A percentile compares a stretch with the other conserved stretches of the same genome.
phyloP scores from a whole-genome alignment of 2,797 vertebrate genomes.

The Arremon brunneinucha region DNA sequence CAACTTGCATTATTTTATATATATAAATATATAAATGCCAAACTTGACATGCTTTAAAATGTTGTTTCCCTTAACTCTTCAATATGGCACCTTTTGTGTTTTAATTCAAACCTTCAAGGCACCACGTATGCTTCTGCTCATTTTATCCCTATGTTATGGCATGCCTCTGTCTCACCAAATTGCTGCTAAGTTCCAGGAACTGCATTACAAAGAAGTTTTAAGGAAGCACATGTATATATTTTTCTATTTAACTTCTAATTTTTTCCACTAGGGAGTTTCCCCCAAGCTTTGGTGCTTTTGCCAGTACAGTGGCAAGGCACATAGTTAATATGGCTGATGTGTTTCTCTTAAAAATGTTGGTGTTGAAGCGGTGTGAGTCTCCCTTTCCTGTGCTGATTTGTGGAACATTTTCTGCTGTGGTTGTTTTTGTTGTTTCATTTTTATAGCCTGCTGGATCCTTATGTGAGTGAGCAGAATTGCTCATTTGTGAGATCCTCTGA shows the following conservation, averaged over 20 bases:
- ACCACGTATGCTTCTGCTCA: rapidly evolving
- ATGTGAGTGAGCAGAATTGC: background rate
- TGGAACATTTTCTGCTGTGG: background rate
- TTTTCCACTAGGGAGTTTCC: background rate
- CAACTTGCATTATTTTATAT: too few species aligned
- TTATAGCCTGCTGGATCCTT: background rate
- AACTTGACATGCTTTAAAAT: background rate
- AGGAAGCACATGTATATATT: background rate
- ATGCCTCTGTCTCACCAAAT: background rate
- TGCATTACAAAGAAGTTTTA: background rate
- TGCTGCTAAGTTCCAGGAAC: background rate
- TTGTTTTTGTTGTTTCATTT: background rate
- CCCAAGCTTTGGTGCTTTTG: background rate
- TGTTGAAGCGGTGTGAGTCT: background rate
- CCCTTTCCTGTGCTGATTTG: background rate
- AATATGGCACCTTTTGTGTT: background rate
- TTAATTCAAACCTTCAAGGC: background rate
- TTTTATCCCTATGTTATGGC: background rate
- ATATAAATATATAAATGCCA: background rate
- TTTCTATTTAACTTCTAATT: background rate
- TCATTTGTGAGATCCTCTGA: background rate
- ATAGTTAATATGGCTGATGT: background rate
- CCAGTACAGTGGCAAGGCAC: background rate
- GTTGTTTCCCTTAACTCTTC: background rate
- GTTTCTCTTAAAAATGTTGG: background rate